Percentiles rank a stretch among this genome's conserved stretches.
These are phyloP conservation scores for Drosophila orena DNA, from an alignment of 1,140 invertebrate genomes.

Conservation along the genomic window DNA sequence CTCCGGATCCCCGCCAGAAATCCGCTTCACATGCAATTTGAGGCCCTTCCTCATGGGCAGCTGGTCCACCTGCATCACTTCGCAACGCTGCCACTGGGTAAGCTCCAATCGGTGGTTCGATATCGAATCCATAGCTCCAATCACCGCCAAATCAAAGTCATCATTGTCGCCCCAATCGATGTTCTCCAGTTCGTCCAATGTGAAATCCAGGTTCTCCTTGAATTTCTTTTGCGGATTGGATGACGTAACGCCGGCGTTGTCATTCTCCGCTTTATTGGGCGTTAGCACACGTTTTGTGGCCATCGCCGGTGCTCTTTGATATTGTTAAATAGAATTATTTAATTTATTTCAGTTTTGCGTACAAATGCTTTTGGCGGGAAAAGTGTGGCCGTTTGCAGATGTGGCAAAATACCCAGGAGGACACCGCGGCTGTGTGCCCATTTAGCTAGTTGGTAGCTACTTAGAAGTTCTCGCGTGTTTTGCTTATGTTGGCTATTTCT, in stretches of 20 bases:
- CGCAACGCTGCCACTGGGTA: constrained; percentile 64
- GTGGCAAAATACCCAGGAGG: background rate
- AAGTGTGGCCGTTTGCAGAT: background rate
- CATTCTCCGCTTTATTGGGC: constrained; percentile 51
- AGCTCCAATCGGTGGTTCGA: constrained; percentile 41
- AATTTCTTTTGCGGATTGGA: constrained; percentile 37
- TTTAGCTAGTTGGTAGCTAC: background rate
- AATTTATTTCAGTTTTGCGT: background rate
- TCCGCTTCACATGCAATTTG: background rate
- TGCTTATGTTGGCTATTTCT: too few species aligned
- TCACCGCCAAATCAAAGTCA: constrained; percentile 57
- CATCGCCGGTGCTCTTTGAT: constrained; percentile 3
- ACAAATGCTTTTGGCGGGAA: constrained; percentile 30
- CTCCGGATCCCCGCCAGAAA: background rate
- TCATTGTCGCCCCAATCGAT: constrained; percentile 56
- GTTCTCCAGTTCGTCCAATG: constrained; percentile 41
- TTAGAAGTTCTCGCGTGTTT: too few species aligned
- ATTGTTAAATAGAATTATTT: background rate
- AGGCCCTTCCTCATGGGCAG: constrained; percentile 36
- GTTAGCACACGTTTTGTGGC: constrained; percentile 59
- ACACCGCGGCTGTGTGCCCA: too few species aligned
- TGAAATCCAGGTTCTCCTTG: constrained; percentile 20
- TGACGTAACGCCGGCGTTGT: too few species aligned
- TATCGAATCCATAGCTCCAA: background rate
- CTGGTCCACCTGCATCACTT: constrained; percentile 43